phyloP scores from a whole-genome alignment of 2,113 vertebrate species.

The Festucalex cinctus region DNA sequence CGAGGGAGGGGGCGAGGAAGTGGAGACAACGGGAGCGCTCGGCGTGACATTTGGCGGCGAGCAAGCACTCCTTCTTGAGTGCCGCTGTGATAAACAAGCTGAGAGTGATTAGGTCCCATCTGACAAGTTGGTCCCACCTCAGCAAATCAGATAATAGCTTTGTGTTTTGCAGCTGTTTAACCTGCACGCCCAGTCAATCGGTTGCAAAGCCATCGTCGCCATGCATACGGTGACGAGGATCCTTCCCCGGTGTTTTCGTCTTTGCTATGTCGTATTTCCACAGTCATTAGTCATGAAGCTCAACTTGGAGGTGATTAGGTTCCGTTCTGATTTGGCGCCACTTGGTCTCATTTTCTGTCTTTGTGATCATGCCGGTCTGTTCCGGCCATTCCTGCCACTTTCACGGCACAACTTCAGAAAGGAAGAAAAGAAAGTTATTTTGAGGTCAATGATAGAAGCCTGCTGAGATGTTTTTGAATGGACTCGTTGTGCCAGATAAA shows the following conservation, averaged over 20 bases:
- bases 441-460: neutral
- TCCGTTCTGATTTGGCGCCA: neutral
- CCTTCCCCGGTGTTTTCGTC: neutral
- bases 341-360: neutral
- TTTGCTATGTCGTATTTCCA: neutral
- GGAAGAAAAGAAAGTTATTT: neutral
- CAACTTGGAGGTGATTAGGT: too few relatives aligned
- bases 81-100: conserved; percentile 26
- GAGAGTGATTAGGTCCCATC: neutral
- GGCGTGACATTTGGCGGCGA: conserved; percentile 43
- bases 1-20: conserved; percentile 24
- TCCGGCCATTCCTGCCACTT: neutral
- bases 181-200: neutral
- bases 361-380: neutral
- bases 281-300: too few relatives aligned
- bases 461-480: neutral
- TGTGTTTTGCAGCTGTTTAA: neutral
- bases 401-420: neutral
- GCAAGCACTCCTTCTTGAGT: conserved; percentile 21
- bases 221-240: neutral
- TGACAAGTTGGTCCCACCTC: neutral
- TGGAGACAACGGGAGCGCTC: conserved; percentile 41
- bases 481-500: neutral
- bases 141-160: neutral
- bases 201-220: neutral